Base-by-base conservation (phyloP, 2,888 invertebrate species). In the Lypha dubia region DNA sequence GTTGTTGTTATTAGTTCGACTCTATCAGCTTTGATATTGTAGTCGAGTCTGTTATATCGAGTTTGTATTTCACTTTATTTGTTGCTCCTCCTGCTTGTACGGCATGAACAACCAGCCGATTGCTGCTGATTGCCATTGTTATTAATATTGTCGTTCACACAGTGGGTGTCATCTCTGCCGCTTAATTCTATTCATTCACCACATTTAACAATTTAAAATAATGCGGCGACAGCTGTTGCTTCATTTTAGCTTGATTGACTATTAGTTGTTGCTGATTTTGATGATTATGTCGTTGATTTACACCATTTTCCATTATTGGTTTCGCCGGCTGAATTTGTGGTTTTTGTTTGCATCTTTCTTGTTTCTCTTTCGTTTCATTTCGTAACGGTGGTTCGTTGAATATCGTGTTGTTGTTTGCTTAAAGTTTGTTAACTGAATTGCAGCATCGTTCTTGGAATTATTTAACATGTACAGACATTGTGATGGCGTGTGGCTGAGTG, bases 121-220 rank as follows among this genome's bases (percentile, higher is more conserved):
- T 71, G 53, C 51, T 76, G 80, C 11, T 38, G 38, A 11, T 20
- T 74, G 83, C 68, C 62, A n/a, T 79, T 68, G 67, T 71, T 79
- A 51, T 71, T 63, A 56, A 44, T 60, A 68, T 51, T 8, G 38
- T 49, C 67, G 60, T 71, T 73, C 32, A 56, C 76, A 81, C 76
- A 17, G 15, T 56, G 71, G 35, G 71, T 75, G n/a, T n/a, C n/a
- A n/a, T n/a, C n/a, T n/a, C 86, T 87, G 81, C 86, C 88, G 73
- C 88, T 88, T 87, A 86, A 84, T 87, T 88, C 88, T 87, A 87
- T 86, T 38, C 87, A 89, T 77, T 74, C 63, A 76, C 82, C 83
- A 68, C 80, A 81, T 77, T 81, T 77, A 60, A 67, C 77, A 81
- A 77, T 81, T 84, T 77, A 73, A 74, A 81, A 81, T 68, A 77